Base-by-base conservation (phyloP, 1,140 invertebrate genomes). In the Drosophila jambulina region DNA sequence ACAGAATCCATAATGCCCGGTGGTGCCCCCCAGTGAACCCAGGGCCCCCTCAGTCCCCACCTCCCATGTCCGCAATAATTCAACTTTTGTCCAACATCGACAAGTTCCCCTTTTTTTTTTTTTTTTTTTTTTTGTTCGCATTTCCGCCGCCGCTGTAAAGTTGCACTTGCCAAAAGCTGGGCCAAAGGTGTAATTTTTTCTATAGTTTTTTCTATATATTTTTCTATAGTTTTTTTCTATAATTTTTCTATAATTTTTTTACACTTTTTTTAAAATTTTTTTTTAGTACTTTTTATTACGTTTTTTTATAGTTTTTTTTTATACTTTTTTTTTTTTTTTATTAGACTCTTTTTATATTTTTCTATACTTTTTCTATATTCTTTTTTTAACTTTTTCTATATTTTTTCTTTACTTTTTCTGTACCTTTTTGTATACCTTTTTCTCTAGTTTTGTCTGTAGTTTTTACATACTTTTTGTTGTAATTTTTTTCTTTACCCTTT, bases 1-100 rank as follows among this genome's bases (percentile, higher is more conserved):
- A 54, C 13, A 27, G 56, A 43, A 49, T 72, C 29, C 68, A 60
- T 72, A 72, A 72, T 72, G 53, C 53, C 65, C 40, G 32, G 63
- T 25, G 15, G 3, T 12, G 23, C 32, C 13, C 23, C 23, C 15
- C 32, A 13, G 9, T 15, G 40, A 42, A 15, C 23, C 23, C 23
- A 13, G 8, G 21, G 7, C 2, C 45, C 21, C 45, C 12, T 10
- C 4, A 21, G 21, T 25, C 15, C 7, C 45, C 15, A 1, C 15
- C 32, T 12, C 19, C 65, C 51, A 15, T 58, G 36, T 42, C 15
- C 34, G 67, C 67, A 49, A 72, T 72, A 72, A 72, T 49, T 72
- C 67, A 72, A 72, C 69, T 72, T 72, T 60, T 71, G 69, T 59
- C 64, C 64, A 40, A 48, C 64, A 69, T 58, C 46, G 65, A 69